phyloP scores from a whole-genome alignment of 2,888 invertebrate genomes.

The Priocnemis perturbator region DNA sequence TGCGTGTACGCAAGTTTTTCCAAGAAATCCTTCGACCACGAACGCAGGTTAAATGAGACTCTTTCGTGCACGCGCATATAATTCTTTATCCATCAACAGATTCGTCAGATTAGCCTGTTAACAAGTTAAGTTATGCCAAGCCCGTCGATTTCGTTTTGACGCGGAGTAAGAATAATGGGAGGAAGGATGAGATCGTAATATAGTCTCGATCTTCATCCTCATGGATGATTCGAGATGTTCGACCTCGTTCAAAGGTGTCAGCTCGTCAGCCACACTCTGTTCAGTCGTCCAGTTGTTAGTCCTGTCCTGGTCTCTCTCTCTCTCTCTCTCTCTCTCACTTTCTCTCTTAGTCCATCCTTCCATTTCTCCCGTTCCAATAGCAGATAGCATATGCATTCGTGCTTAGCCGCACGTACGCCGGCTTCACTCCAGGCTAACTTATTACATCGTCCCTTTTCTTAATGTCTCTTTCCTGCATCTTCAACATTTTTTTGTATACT shows the following conservation, averaged over 20 bases:
- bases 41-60: no score
- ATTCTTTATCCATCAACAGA: no score
- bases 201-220: not conserved
- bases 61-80: no score
- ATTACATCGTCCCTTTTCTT: slow-evolving; percentile 9
- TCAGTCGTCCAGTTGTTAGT: slow-evolving; percentile 32
- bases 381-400: slow-evolving; percentile 3
- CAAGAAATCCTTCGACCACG: no score
- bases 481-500: not conserved
- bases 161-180: no score
- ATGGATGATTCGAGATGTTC: slow-evolving; percentile 51
- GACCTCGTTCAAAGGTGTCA: slow-evolving; percentile 53
- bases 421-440: slow-evolving; percentile 20
- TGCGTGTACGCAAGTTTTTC: no score
- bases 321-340: slow-evolving; percentile 21
- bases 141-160: no score
- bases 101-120: no score
- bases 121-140: no score
- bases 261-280: slow-evolving; percentile 3
- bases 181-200: not conserved
- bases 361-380: not conserved
- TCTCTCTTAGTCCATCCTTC: not conserved
- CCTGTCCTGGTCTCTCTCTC: slow-evolving; percentile 27
- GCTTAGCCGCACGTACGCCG: slow-evolving; percentile 20
- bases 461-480: slow-evolving; percentile 5